Base-by-base conservation (phyloP, 2,113 vertebrate species). In the Lophura nycthemera region DNA sequence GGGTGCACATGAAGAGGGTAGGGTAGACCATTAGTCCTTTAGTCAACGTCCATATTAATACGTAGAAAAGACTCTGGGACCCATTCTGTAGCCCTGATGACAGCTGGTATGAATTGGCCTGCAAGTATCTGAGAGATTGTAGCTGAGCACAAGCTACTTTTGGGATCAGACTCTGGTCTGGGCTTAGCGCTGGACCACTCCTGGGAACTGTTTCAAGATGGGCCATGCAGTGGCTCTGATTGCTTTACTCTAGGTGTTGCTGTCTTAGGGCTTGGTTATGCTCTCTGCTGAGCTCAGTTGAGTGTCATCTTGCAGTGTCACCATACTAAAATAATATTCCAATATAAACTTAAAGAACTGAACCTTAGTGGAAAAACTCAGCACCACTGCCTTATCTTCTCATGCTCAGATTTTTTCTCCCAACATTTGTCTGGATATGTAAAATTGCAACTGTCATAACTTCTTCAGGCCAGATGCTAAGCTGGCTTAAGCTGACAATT, bases 381-480 rank as follows among this genome's bases (percentile, higher is more conserved):
- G 19, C 3, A 6, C 12, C 15, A 18, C 34, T 15, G 10, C 61
- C 29, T 50, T 90, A 40, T 48, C 60, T 91, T 0, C 0, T 50
- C 6, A 10, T 11, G 32, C 76, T 78, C 79, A 63, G 32, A 52
- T 50, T 91, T 50, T 86, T 85, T 80, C 36, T 80, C 21, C 18
- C 48, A 59, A 29, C 1, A 2, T 93, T 86, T 64, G 12, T 70
- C 81, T 25, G 42, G 61, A 20, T 42, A 6, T 21, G 54, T 89
- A 54, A 89, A 86, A 84, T n/a, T 82, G 43, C 34, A 84, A 48
- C 65, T 78, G 20, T 73, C 0, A 0, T 17, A 72, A 57, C 13
- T 90, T 92, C 65, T 84, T 64, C 8, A 4, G 83, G 76, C 47
- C 50, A 94, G 57, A 81, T 88, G 57, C 61, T 90, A 67, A 83